A percentile compares a stretch with the other conserved stretches of the same genome.
Evolutionary conservation across 2,113 vertebrate genomes (phyloP).

Genomic region (Syngnathus typhle): DNA sequence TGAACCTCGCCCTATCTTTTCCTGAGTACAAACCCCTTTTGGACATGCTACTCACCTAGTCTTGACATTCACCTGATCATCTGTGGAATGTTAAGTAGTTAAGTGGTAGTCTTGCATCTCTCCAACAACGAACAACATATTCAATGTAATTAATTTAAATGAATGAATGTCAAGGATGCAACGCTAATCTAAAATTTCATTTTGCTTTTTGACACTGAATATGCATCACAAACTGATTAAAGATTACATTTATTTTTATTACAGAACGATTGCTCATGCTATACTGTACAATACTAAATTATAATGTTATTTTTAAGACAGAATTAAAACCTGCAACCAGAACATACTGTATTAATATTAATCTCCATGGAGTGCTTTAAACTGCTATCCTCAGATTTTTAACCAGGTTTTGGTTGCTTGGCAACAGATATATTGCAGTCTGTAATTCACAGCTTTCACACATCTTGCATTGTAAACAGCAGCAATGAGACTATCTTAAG

Average conservation of each 20-base stretch:
- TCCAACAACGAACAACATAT: no score
- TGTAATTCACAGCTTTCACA: background rate
- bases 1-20: no score
- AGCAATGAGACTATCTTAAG: background rate
- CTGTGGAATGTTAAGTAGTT: no score
- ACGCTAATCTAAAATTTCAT: background rate
- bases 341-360: background rate
- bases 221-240: background rate
- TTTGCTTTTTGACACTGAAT: background rate
- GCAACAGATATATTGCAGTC: conserved; percentile 6
- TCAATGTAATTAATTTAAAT: no score
- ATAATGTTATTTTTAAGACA: background rate
- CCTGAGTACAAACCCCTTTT: no score
- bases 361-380: background rate
- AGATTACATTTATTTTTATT: background rate
- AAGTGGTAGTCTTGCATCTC: no score
- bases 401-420: conserved; percentile 1
- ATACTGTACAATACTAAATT: background rate
- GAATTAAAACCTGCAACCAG: background rate
- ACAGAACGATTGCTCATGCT: background rate
- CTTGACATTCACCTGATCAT: no score
- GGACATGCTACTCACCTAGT: no score
- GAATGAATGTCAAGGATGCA: no score
- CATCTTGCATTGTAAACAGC: background rate
- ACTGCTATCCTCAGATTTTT: background rate